Evolutionary conservation across 2,888 invertebrate species (phyloP), one percentile per base, ranked within the genome.

Genomic region (Drosophila cracens): DNA sequence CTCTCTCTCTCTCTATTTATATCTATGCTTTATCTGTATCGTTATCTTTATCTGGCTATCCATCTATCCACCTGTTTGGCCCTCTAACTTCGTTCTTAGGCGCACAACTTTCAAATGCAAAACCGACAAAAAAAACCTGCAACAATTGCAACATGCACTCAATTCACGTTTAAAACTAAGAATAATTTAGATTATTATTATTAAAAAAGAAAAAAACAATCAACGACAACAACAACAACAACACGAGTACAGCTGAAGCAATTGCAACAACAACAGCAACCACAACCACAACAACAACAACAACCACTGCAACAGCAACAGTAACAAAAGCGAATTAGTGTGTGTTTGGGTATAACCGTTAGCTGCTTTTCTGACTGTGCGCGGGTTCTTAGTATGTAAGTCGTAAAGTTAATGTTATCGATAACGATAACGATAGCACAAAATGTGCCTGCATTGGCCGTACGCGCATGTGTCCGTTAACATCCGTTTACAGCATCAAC

Each of bases 71-170:
- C 18, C 48, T 53, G 31, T 52, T 61, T 64, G 64, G 63, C 61
- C 54, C 54, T 67, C 51, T 76, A 58, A 68, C 57, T 70, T n/a
- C 69, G 72, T 61, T 70, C 65, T 66, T 75, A 82, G 78, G 51
- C 66, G 59, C 77, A 70, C 74, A 68, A 56, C 25, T 76, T 69
- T 68, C 62, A 60, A 68, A 74, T 70, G 70, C 79, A 70, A 72
- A 57, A 79, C 73, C 73, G 74, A 48, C 58, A 74, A 72, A 72
- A 72, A 72, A 68, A 71, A 69, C 48, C 54, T 68, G 63, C 80
- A 72, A 65, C 70, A 70, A 65, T 62, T 75, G 71, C 67, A 83
- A 74, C 34, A 71, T 65, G 82, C 83, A 85, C 85, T 68, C 58
- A 68, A 71, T 43, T 65, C 63, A 75, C 80, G 68, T 58, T 58